Conservation (phyloP, 2,888 invertebrate genomes). For the Neria commutata region DNA sequence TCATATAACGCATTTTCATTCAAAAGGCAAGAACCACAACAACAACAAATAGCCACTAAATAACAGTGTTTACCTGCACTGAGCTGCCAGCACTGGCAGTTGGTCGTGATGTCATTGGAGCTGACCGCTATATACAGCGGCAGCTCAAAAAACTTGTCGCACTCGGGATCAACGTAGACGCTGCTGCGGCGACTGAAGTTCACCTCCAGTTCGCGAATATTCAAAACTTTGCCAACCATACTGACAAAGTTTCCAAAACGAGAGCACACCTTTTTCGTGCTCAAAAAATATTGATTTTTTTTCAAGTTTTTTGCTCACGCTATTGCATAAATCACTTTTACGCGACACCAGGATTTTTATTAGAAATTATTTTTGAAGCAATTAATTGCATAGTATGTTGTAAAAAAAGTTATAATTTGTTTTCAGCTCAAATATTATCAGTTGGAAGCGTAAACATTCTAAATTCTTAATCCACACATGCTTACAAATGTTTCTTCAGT, state of each 20-base stretch:
- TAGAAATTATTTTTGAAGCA: background rate
- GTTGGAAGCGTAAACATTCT: background rate
- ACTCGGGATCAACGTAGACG: slow-evolving; percentile 62
- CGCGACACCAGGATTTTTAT: no score
- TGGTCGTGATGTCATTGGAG: slow-evolving; percentile 59
- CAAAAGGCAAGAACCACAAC: background rate
- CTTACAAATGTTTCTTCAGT: background rate
- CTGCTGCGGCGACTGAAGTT: slow-evolving; percentile 61
- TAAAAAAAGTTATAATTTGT: background rate
- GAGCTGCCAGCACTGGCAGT: slow-evolving; percentile 60
- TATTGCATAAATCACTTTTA: no score
- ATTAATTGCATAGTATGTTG: background rate
- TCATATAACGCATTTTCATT: background rate
- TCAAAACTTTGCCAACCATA: slow-evolving; percentile 61
- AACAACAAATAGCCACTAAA: background rate
- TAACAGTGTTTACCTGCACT: slow-evolving; percentile 55
- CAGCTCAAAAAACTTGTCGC: slow-evolving; percentile 61
- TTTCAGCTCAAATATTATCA: background rate
- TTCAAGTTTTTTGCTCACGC: background rate
- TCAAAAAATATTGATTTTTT: slow-evolving; percentile 1
- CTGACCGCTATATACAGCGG: slow-evolving; percentile 59
- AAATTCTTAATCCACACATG: slow-evolving; percentile 9
- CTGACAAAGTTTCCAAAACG: slow-evolving; percentile 24
- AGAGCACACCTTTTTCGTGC: slow-evolving; percentile 17
- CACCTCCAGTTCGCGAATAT: slow-evolving; percentile 59